A percentile compares a stretch with the other conserved stretches of the same genome.
phyloP scores from a whole-genome alignment of 2,797 vertebrate genomes.

The Acanthis flammea region DNA sequence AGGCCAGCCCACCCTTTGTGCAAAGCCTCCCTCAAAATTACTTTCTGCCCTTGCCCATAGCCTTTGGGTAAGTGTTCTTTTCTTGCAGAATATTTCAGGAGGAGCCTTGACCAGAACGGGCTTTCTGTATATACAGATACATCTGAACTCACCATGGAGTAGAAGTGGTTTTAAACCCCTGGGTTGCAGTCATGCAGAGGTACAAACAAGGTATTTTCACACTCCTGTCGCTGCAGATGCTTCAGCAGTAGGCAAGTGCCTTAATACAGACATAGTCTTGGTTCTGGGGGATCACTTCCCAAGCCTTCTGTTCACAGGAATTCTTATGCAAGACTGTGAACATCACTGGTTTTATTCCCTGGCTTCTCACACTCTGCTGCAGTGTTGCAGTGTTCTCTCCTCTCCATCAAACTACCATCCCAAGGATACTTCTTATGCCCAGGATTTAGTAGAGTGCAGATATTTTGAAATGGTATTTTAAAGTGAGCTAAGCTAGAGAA shows the following conservation, averaged over 20 bases:
- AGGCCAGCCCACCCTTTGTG: neutral
- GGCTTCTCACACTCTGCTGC: neutral
- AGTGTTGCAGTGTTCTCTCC: neutral
- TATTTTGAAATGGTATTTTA: neutral
- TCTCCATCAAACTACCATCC: neutral
- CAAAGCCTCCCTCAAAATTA: neutral
- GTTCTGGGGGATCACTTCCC: neutral
- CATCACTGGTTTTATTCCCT: neutral
- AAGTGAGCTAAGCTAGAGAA: neutral
- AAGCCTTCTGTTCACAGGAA: neutral
- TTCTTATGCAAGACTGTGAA: neutral
- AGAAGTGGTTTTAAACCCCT: neutral
- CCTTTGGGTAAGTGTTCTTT: neutral
- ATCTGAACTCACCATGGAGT: neutral
- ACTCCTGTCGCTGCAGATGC: neutral
- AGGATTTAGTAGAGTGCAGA: neutral
- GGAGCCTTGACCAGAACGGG: neutral
- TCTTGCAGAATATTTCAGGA: neutral
- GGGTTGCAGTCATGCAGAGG: accelerated
- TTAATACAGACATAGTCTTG: neutral
- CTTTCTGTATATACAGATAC: neutral
- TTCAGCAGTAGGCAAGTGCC: neutral
- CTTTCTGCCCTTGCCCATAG: neutral
- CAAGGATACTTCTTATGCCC: neutral
- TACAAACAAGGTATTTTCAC: neutral